Conservation (phyloP, 2,888 invertebrate species). For the Andrena trimmerana region DNA sequence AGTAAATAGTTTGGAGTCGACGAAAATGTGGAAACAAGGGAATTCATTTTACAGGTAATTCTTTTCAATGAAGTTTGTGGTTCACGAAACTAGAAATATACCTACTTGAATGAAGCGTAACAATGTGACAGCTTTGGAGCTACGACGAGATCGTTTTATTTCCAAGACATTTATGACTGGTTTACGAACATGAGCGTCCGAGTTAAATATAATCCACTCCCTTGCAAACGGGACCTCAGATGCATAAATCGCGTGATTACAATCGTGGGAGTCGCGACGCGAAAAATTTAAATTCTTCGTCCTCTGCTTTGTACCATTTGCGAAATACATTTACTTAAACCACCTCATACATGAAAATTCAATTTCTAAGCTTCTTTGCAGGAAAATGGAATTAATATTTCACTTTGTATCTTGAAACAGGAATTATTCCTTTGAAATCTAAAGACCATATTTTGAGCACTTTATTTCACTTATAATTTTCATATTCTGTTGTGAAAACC, state of each 20-base stretch:
- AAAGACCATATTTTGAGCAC: background rate
- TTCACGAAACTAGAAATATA: background rate
- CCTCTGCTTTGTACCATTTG: background rate
- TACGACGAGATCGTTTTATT: slow-evolving; percentile 10
- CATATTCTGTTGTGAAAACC: background rate
- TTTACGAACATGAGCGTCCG: background rate
- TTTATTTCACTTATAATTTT: background rate
- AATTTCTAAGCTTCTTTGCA: too few relatives aligned
- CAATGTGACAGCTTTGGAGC: slow-evolving; percentile 4
- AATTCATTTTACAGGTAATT: background rate
- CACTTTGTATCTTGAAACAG: background rate
- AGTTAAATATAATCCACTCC: slow-evolving; percentile 28
- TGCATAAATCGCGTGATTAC: slow-evolving; percentile 23
- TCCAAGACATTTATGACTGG: slow-evolving; percentile 18
- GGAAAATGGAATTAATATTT: background rate
- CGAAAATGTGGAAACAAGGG: too few relatives aligned
- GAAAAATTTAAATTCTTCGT: background rate
- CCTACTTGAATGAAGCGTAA: slow-evolving; percentile 9
- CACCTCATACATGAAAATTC: background rate
- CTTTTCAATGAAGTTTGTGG: background rate
- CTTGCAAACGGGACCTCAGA: slow-evolving; percentile 6
- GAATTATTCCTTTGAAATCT: background rate
- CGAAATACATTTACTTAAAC: background rate
- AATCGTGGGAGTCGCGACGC: slow-evolving; percentile 21
- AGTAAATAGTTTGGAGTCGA: too few relatives aligned